Conservation (phyloP, 2,797 vertebrate species). For the Linurgus olivaceus region DNA sequence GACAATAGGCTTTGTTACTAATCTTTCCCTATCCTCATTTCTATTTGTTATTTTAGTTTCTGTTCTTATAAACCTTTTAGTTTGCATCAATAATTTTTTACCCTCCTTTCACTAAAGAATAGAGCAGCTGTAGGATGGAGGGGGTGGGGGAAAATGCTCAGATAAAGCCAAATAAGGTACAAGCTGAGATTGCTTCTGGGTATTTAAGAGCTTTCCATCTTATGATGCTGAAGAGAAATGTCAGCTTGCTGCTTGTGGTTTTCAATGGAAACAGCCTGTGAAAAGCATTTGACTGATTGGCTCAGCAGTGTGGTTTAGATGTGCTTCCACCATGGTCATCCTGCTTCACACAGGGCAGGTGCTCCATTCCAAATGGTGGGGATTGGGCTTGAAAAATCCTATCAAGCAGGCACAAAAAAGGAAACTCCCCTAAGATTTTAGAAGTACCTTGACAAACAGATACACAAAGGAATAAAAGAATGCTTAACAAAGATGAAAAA, state of each 20-base stretch:
- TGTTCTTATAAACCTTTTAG: constrained; percentile 34
- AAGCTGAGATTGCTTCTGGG: constrained; percentile 34
- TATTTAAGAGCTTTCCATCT: constrained; percentile 44
- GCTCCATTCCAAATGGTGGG: constrained; percentile 2
- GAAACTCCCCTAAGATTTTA: not conserved
- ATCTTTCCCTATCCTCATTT: constrained; percentile 9
- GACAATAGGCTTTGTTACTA: constrained; percentile 50
- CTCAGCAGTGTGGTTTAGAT: constrained; percentile 6
- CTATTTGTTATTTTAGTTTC: not conserved
- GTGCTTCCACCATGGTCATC: constrained; percentile 31
- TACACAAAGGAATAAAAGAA: not conserved
- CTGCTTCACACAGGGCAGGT: constrained; percentile 18
- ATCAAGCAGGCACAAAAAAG: not conserved
- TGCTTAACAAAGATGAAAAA: not conserved
- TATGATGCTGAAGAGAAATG: constrained; percentile 40
- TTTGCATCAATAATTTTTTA: constrained; percentile 20
- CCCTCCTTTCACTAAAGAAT: not conserved
- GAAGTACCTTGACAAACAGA: not conserved
- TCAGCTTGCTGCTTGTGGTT: constrained; percentile 34
- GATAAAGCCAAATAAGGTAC: not conserved
- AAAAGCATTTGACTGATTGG: constrained; percentile 22
- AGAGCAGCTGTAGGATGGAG: not conserved
- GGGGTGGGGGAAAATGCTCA: fast-evolving
- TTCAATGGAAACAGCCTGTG: constrained; percentile 31
- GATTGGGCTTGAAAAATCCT: not conserved